Conservation (phyloP, 1,140 invertebrate genomes). For the Achatina immaculata region DNA sequence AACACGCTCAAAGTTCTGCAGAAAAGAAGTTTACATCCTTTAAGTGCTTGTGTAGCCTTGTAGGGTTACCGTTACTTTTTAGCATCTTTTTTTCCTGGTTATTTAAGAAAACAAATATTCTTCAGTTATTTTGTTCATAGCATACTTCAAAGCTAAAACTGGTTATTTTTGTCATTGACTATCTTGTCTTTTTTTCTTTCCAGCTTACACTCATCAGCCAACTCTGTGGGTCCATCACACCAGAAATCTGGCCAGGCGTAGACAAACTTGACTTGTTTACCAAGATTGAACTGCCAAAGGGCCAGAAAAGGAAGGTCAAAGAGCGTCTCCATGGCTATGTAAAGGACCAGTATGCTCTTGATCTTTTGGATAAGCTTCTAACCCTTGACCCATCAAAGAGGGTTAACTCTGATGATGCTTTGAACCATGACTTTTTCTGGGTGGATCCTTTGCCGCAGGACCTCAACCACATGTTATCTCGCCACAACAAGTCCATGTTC, state of each 20-base stretch:
- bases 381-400: conserved; percentile 92
- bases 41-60: no score
- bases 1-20: no score
- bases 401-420: conserved; percentile 89
- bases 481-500: conserved; percentile 96
- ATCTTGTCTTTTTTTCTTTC: not conserved
- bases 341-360: conserved; percentile 91
- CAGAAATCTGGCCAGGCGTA: conserved; percentile 93
- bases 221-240: conserved; percentile 94
- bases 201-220: conserved; percentile 91
- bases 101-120: no score
- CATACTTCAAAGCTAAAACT: no score
- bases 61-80: no score
- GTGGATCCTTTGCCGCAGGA: conserved; percentile 93
- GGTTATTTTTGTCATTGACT: no score
- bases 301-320: conserved; percentile 92
- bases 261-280: conserved; percentile 92
- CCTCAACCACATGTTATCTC: conserved; percentile 91
- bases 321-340: conserved; percentile 92
- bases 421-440: conserved; percentile 98
- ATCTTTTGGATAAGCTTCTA: conserved; percentile 92
- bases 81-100: no score
- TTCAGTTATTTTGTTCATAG: no score
- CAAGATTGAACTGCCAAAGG: conserved; percentile 91
- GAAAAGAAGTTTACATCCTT: no score